Base-by-base conservation (phyloP, 1,140 invertebrate genomes). In the Onthophagus taurus region DNA sequence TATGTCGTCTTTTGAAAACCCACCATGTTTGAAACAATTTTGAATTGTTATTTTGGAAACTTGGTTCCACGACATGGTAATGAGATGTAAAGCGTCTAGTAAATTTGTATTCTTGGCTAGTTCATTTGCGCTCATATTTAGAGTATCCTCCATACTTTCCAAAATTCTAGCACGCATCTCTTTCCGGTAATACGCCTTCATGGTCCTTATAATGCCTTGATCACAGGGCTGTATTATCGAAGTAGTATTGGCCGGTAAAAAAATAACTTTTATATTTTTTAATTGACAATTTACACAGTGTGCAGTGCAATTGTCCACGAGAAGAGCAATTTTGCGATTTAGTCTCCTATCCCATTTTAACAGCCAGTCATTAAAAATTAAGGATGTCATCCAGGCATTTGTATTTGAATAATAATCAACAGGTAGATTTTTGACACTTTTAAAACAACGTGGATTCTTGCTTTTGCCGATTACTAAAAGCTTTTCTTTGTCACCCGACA, bases 381-480 rank as follows among this genome's bases (percentile, higher is more conserved):
- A 18, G 39, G 8, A 9, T 2, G 31, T 44, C 42, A 41, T 41
- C 38, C 38, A 47, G 4, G 38, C 19, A 30, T 41, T 41, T 14
- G 9, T 41, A 16, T 29, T 30, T 6, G 3, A 19, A 18, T 35
- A 7, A 21, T 44, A 34, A 34, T 44, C 8, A 16, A 34, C 31
- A 20, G 18, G 2, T 19, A 34, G 17, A 4, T 17, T 29, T 11
- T 42, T 42, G 13, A 42, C 29, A 30, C 29, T 17, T 42, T 42
- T 43, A 33, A 43, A 43, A 19, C 31, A 43, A 9, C 41, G 41
- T 4, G 31, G 41, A 33, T 43, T 43, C 14, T 34, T 33, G 14
- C n/a, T 18, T 33, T 43, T 43, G 9, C 41, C 41, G 14, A 43
- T 43, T 13, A 43, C 31, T 3, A 43, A 13, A 3, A 21, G 41